phyloP scores from a whole-genome alignment of 2,797 vertebrate genomes.

The Hydrophis major region DNA sequence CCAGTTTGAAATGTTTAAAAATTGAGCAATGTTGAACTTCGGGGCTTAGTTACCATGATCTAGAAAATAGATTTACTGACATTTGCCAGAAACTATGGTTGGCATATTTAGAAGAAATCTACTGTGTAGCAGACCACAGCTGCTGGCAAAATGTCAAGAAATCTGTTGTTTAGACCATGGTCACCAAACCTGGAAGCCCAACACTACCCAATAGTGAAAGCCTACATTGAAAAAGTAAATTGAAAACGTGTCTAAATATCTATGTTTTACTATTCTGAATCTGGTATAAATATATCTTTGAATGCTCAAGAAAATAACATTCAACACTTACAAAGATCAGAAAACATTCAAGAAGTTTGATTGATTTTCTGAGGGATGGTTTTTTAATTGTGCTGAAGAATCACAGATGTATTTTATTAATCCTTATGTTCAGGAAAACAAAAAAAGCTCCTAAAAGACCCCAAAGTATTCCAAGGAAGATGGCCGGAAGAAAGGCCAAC shows the following conservation, averaged over 20 bases:
- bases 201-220: background rate
- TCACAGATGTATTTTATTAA: slow-evolving; percentile 53
- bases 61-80: background rate
- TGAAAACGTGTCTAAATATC: background rate
- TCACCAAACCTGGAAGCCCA: background rate
- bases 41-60: background rate
- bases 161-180: background rate
- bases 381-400: slow-evolving; percentile 57
- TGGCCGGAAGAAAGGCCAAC: slow-evolving; percentile 54
- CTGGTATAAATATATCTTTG: slow-evolving; percentile 22
- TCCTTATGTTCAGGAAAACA: slow-evolving; percentile 56
- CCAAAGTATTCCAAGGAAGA: slow-evolving; percentile 57
- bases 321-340: slow-evolving; percentile 62
- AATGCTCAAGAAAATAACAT: background rate
- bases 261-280: background rate
- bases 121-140: background rate
- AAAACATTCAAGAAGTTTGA: slow-evolving; percentile 55
- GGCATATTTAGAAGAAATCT: background rate
- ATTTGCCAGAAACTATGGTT: background rate
- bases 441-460: slow-evolving; percentile 60
- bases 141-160: background rate
- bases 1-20: background rate
- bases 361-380: slow-evolving; percentile 50
- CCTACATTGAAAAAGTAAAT: background rate
- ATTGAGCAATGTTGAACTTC: background rate